phyloP scores from a whole-genome alignment of 2,113 vertebrate genomes.

The Choloepus hoffmanni region DNA sequence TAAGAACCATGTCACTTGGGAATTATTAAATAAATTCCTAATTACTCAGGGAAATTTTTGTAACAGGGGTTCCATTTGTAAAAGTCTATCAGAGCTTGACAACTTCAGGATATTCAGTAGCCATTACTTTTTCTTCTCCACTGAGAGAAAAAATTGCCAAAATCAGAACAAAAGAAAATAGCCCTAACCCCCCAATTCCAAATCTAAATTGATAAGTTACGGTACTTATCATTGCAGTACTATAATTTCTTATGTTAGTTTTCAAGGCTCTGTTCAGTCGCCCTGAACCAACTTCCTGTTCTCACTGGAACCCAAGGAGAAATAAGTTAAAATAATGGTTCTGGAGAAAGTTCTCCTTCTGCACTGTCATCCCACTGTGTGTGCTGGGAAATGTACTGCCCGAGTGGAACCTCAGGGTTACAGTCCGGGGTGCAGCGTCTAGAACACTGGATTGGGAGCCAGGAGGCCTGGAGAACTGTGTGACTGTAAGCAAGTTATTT shows the following conservation, averaged over 20 bases:
- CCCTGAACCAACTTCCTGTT: neutral
- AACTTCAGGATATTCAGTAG: neutral
- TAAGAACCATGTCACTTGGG: neutral
- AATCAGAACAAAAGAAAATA: constrained; percentile 1
- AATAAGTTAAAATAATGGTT: neutral
- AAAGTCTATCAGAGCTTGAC: neutral
- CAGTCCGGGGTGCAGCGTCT: neutral
- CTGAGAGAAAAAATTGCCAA: neutral
- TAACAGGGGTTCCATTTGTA: neutral
- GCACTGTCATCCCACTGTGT: neutral
- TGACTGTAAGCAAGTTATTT: neutral
- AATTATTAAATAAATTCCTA: neutral
- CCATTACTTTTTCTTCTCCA: neutral
- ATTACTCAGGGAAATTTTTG: neutral
- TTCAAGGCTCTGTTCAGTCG: neutral
- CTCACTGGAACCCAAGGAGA: neutral
- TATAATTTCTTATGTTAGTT: neutral
- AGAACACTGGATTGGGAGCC: neutral
- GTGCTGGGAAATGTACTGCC: neutral
- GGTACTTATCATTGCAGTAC: neutral
- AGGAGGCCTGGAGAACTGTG: neutral
- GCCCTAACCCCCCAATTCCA: neutral
- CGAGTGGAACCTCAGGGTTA: neutral
- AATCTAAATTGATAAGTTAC: neutral
- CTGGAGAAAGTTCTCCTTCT: neutral